phyloP scores from a whole-genome alignment of 2,797 vertebrate genomes.

The Protosalanx chinensis region DNA sequence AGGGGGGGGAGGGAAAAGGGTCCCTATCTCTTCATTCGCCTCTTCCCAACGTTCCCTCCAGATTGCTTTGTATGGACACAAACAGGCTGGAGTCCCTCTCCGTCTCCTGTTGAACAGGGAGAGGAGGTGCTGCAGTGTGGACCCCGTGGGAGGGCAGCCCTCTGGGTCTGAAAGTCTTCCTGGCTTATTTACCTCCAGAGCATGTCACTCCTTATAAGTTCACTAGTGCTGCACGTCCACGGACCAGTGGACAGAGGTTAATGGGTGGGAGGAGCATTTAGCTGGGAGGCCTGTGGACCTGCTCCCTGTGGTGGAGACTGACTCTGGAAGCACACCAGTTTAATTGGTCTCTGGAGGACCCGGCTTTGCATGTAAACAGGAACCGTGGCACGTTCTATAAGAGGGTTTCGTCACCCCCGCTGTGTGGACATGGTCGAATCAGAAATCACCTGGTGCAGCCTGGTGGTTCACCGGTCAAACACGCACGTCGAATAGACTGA shows the following conservation, averaged over 20 bases:
- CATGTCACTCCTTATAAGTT: constrained; percentile 20
- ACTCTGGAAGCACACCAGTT: constrained; percentile 46
- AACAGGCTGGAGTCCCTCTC: background rate
- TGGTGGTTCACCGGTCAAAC: no score
- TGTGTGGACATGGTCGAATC: no score
- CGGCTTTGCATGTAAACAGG: constrained; percentile 55
- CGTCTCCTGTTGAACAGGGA: constrained; percentile 1
- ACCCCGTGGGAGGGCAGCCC: background rate
- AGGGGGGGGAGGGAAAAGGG: no score
- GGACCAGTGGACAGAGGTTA: constrained; percentile 44
- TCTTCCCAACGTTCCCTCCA: constrained; percentile 22
- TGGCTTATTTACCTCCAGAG: background rate
- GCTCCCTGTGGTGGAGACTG: constrained; percentile 49
- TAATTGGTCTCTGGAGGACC: constrained; percentile 69
- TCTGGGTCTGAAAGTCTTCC: background rate
- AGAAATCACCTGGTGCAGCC: no score
- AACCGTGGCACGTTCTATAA: constrained; percentile 31
- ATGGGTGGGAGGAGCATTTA: constrained; percentile 47
- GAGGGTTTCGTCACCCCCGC: no score
- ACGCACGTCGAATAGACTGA: no score
- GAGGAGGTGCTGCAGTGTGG: background rate
- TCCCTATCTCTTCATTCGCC: constrained; percentile 16
- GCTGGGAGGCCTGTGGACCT: constrained; percentile 43
- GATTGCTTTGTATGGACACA: constrained; percentile 17
- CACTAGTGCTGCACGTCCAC: constrained; percentile 37